These are phyloP conservation scores for Chaetodon auriga DNA, from an alignment of 2,113 vertebrate genomes.

Conservation along the genomic window DNA sequence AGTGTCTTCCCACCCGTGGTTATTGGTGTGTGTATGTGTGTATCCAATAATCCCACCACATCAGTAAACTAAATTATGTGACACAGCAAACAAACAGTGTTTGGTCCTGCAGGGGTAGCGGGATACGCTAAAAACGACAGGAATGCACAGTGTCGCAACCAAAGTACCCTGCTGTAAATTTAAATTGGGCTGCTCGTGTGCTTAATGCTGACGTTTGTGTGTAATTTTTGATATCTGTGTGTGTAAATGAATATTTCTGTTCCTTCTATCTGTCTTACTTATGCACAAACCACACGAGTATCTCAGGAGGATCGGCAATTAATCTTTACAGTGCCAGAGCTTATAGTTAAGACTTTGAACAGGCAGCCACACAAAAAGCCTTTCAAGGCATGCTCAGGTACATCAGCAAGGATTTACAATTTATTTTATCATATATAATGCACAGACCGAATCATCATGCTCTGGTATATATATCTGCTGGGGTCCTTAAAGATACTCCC, in stretches of 20 bases:
- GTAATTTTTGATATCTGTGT: neutral
- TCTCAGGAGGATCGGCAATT: constrained; percentile 6
- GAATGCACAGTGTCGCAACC: constrained; percentile 12
- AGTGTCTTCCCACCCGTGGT: constrained; percentile 49
- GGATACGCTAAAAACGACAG: constrained; percentile 35
- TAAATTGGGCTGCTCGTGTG: constrained; percentile 52
- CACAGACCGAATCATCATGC: neutral
- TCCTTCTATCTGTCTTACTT: neutral
- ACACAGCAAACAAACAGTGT: constrained; percentile 53
- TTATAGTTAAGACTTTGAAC: constrained; percentile 32
- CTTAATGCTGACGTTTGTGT: neutral
- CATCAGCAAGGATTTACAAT: constrained; percentile 31
- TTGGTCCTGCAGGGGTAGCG: constrained; percentile 33
- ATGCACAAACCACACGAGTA: constrained; percentile 7
- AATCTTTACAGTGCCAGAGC: constrained; percentile 29
- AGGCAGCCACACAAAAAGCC: constrained; percentile 33
- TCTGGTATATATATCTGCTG: neutral
- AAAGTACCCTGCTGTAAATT: constrained; percentile 60
- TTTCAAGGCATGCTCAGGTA: constrained; percentile 20
- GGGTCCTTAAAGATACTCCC: constrained; percentile 7
- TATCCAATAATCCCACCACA: constrained; percentile 50
- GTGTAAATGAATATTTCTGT: neutral
- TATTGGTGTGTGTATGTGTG: neutral
- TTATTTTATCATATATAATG: constrained; percentile 19
- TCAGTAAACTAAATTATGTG: constrained; percentile 57